These are phyloP conservation scores for Hypomesus transpacificus DNA, from an alignment of 2,113 vertebrate genomes.

Conservation along the genomic window DNA sequence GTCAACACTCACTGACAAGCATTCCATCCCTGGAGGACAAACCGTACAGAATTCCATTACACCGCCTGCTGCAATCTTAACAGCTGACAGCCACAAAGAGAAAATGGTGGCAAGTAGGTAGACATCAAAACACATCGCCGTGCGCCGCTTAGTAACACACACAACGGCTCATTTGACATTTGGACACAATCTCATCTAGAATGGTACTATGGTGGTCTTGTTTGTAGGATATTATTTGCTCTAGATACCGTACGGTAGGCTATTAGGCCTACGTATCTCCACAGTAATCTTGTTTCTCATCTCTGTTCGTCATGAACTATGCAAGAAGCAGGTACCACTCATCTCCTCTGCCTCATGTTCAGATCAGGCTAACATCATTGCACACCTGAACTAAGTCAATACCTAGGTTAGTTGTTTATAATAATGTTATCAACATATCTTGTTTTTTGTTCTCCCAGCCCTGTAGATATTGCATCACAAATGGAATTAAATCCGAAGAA, in stretches of 20 bases:
- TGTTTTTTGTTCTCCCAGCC: no score
- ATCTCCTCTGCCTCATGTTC: slow-evolving; percentile 23
- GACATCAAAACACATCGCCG: background rate
- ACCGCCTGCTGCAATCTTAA: slow-evolving; percentile 6
- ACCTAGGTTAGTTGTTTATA: no score
- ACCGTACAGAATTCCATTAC: background rate
- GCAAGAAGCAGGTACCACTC: slow-evolving; percentile 29
- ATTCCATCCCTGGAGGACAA: slow-evolving; percentile 7
- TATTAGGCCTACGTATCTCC: background rate
- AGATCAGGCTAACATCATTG: background rate
- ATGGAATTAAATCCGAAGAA: no score
- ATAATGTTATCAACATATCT: no score
- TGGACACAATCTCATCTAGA: background rate
- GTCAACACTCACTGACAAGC: background rate
- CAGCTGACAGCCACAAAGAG: slow-evolving; percentile 31
- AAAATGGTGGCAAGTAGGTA: slow-evolving; percentile 16
- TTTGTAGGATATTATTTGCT: background rate
- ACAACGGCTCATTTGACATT: background rate
- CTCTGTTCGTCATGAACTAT: slow-evolving; percentile 29
- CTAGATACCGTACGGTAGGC: background rate
- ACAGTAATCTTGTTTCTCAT: no score
- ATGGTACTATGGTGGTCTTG: background rate
- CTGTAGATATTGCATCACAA: no score
- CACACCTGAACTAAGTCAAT: no score
- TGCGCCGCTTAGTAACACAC: background rate